Percentiles rank a stretch among this genome's conserved stretches.
Evolutionary conservation across 2,113 vertebrate genomes (phyloP).

Genomic region (Dolichotis patagonum): DNA sequence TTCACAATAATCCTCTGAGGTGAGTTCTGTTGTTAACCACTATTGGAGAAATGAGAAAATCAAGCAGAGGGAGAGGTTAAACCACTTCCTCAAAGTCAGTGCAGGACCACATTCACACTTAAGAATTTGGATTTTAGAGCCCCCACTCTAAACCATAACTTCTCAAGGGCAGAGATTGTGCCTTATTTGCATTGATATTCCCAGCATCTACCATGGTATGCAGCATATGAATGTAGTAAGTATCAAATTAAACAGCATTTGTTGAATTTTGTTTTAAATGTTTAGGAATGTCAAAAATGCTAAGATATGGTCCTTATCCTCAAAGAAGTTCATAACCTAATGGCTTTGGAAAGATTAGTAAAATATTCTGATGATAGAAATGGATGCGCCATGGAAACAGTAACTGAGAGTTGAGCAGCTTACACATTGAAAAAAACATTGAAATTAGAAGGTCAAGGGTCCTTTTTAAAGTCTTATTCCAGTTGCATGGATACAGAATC

Average conservation of each 20-base stretch:
- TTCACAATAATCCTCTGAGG: not conserved
- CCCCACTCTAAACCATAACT: not conserved
- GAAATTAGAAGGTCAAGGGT: not conserved
- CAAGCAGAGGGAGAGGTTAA: not conserved
- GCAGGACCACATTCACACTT: not conserved
- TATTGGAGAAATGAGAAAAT: not conserved
- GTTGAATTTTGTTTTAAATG: constrained; percentile 30
- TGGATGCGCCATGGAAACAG: not conserved
- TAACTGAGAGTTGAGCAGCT: not conserved
- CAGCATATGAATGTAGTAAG: not conserved
- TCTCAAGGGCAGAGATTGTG: not conserved
- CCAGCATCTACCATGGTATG: not conserved
- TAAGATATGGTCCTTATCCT: not conserved
- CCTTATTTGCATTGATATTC: not conserved
- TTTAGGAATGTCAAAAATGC: constrained; percentile 47
- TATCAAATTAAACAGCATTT: constrained; percentile 23
- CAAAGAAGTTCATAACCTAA: not conserved
- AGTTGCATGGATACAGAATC: not conserved
- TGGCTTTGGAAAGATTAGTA: constrained; percentile 9
- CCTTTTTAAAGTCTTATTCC: constrained; percentile 39
- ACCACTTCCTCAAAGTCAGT: not conserved
- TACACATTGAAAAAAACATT: not conserved
- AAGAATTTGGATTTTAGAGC: not conserved
- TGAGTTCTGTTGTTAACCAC: not conserved
- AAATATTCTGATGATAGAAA: not conserved